Evolutionary conservation across 2,888 invertebrate genomes (phyloP).

Genomic region (Drosophila diplacantha): DNA sequence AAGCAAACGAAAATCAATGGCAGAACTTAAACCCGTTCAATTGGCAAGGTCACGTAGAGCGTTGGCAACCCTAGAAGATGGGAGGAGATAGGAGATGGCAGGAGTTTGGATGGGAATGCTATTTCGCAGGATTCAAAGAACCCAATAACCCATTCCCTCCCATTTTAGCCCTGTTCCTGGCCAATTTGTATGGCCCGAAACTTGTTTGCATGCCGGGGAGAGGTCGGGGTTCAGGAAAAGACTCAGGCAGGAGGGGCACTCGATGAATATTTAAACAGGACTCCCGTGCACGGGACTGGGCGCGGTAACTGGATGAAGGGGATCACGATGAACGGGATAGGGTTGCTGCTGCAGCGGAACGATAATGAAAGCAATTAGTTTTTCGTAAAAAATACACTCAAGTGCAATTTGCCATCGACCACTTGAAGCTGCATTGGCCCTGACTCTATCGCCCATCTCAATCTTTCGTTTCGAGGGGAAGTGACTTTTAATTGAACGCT

Average conservation of each 20-base stretch:
- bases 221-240: constrained; percentile 1
- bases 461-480: constrained; percentile 21
- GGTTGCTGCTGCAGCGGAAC: constrained; percentile 16
- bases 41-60: constrained; percentile 43
- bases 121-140: constrained; percentile 6
- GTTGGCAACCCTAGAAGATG: constrained; percentile 9
- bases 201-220: constrained; percentile 60
- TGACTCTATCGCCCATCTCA: not conserved
- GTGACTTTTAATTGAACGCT: constrained; percentile 60
- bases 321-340: constrained; percentile 22
- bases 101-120: not conserved
- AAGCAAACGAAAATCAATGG: constrained; percentile 63
- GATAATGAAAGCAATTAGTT: constrained; percentile 69
- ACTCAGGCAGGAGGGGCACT: constrained; percentile 27
- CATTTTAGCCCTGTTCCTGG: constrained; percentile 50
- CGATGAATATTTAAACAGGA: constrained; percentile 65
- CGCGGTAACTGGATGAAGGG: constrained; percentile 15
- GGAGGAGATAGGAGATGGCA: not conserved
- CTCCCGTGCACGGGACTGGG: constrained; percentile 9
- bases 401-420: constrained; percentile 55
- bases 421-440: constrained; percentile 39
- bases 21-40: constrained; percentile 48
- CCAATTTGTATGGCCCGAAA: constrained; percentile 68
- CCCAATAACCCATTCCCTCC: constrained; percentile 3
- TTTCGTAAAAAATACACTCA: constrained; percentile 49